Conservation (phyloP, 2,797 vertebrate species). For the Ctenosaura bakeri region DNA sequence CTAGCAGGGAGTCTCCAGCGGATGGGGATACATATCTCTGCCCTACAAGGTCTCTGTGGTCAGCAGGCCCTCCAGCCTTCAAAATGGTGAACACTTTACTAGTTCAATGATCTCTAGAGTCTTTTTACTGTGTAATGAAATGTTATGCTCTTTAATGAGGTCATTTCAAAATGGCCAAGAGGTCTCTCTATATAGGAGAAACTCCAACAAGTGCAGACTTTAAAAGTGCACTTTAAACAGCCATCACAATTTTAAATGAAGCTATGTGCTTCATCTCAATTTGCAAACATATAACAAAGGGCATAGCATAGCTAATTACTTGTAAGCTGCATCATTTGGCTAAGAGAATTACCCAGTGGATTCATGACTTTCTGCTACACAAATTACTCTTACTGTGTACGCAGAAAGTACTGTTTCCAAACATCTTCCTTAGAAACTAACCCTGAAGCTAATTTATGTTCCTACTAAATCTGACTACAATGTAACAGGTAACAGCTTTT, state of each 20-base stretch:
- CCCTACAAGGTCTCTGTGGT: not conserved
- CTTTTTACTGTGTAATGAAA: slow-evolving; percentile 9
- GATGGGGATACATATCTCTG: not conserved
- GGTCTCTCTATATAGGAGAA: not conserved
- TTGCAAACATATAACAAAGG: not conserved
- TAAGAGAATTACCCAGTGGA: not conserved
- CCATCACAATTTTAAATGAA: not conserved
- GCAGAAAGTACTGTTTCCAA: too few relatives aligned
- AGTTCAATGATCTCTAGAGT: not conserved
- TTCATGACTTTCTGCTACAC: not conserved
- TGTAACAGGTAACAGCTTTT: not conserved
- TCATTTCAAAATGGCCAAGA: not conserved
- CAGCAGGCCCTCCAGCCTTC: not conserved
- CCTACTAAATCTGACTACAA: not conserved
- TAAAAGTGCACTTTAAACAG: slow-evolving; percentile 7
- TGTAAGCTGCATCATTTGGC: not conserved
- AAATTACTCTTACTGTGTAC: not conserved
- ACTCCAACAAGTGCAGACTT: not conserved
- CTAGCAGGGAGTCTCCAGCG: not conserved
- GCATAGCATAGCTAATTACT: not conserved
- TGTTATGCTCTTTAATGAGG: not conserved
- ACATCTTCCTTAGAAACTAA: not conserved
- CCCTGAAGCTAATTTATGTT: not conserved
- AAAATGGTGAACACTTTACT: not conserved
- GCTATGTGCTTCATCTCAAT: not conserved